Conservation (phyloP, 1,140 invertebrate species). For the Drosophila novamexicana region DNA sequence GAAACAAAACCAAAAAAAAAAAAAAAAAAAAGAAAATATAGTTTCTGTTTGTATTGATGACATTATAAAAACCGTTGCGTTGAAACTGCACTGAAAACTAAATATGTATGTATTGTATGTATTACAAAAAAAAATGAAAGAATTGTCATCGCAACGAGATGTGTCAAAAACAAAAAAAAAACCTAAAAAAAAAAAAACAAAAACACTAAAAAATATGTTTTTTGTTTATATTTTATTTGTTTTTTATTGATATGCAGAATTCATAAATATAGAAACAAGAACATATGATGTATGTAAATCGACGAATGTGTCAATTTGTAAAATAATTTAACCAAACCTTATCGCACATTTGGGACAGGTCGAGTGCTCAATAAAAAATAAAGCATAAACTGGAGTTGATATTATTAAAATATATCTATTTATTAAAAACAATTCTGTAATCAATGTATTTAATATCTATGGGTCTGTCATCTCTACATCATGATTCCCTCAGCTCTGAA, state of each 20-base stretch:
- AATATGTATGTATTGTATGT: conserved; percentile 36
- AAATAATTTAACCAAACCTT: conserved; percentile 46
- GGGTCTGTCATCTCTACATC: background rate
- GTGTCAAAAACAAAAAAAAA: conserved; percentile 16
- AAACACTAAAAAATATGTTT: background rate
- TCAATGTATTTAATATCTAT: background rate
- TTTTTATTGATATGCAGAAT: conserved; percentile 8
- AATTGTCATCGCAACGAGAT: conserved; percentile 39
- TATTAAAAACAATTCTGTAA: conserved; percentile 29
- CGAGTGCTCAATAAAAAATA: conserved; percentile 47
- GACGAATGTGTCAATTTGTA: conserved; percentile 54
- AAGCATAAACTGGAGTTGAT: conserved; percentile 50
- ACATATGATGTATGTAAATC: conserved; percentile 51
- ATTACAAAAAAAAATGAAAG: conserved; percentile 19
- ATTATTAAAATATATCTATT: conserved; percentile 48
- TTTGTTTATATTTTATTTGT: too few relatives aligned
- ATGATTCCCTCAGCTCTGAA: background rate
- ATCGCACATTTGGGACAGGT: conserved; percentile 54
- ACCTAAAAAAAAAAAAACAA: conserved; percentile 8
- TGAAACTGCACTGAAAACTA: conserved; percentile 42
- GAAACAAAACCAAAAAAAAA: conserved; percentile 5
- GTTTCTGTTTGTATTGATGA: conserved; percentile 28
- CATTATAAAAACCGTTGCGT: conserved; percentile 34
- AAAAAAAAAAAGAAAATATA: conserved; percentile 2
- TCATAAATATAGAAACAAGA: conserved; percentile 30